These are phyloP conservation scores for Coreoperca whiteheadi DNA, from an alignment of 2,113 vertebrate genomes.

Conservation along the genomic window DNA sequence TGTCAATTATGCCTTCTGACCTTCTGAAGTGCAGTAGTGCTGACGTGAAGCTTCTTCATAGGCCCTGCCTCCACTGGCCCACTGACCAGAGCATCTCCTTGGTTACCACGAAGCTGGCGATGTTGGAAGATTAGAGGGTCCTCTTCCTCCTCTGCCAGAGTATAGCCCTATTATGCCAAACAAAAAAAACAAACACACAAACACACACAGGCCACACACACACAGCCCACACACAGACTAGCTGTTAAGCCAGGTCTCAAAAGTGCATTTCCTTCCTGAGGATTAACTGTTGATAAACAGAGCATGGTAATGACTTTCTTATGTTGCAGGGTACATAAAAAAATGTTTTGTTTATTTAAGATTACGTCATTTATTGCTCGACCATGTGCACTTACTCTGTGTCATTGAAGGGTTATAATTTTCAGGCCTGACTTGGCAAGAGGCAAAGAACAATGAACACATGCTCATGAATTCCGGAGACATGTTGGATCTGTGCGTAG, in stretches of 20 bases:
- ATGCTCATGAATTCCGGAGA: neutral
- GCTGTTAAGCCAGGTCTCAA: slow-evolving; percentile 24
- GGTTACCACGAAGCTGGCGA: slow-evolving; percentile 89
- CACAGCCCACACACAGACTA: slow-evolving; percentile 60
- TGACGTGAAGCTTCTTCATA: slow-evolving; percentile 98
- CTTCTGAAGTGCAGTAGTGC: slow-evolving; percentile 99
- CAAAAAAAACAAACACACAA: slow-evolving; percentile 32
- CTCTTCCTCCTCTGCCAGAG: slow-evolving; percentile 97
- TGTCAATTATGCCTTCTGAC: slow-evolving; percentile 68
- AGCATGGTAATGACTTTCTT: slow-evolving; percentile 23
- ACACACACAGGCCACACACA: slow-evolving; percentile 36
- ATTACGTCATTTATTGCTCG: slow-evolving; percentile 27
- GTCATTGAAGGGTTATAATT: neutral
- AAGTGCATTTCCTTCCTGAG: slow-evolving; percentile 52
- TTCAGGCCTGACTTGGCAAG: neutral
- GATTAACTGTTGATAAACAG: slow-evolving; percentile 62
- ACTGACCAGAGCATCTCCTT: slow-evolving; percentile 90
- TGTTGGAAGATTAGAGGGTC: slow-evolving; percentile 97
- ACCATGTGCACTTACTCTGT: slow-evolving; percentile 11
- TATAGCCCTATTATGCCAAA: slow-evolving; percentile 89
- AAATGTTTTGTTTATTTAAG: slow-evolving; percentile 26
- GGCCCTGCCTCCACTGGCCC: slow-evolving; percentile 95
- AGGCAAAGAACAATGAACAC: slow-evolving; percentile 1
- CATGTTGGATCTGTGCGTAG: neutral
- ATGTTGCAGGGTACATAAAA: slow-evolving; percentile 23